These are phyloP conservation scores for Chloroclysta siterata DNA, from an alignment of 2,888 invertebrate genomes.

Conservation along the genomic window DNA sequence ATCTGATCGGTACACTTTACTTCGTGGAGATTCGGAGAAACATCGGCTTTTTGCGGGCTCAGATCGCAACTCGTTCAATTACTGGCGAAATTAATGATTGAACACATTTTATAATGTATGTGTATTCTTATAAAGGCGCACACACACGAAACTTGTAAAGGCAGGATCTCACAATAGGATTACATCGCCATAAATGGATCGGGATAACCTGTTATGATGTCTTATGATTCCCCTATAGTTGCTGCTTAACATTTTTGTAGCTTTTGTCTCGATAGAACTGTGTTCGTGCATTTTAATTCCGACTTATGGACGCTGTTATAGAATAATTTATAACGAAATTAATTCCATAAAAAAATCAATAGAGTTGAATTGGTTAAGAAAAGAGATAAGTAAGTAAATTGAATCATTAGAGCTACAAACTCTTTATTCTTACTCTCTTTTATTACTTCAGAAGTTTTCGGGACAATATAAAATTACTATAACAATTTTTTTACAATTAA, in stretches of 20 bases:
- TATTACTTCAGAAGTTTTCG: too few relatives aligned
- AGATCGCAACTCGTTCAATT: constrained; percentile 78
- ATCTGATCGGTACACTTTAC: constrained; percentile 70
- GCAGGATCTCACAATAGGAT: constrained; percentile 74
- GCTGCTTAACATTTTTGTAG: constrained; percentile 72
- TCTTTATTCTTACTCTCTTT: background rate
- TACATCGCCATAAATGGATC: constrained; percentile 77
- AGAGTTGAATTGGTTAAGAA: constrained; percentile 18
- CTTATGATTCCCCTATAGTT: constrained; percentile 72
- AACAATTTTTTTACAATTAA: too few relatives aligned
- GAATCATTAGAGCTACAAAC: constrained; percentile 36
- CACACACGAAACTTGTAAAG: constrained; percentile 44
- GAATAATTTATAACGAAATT: constrained; percentile 35
- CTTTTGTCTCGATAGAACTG: constrained; percentile 76
- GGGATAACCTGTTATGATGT: constrained; percentile 79
- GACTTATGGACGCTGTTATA: constrained; percentile 56
- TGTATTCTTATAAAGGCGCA: constrained; percentile 51
- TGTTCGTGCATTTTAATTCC: constrained; percentile 80
- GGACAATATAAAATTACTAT: too few relatives aligned
- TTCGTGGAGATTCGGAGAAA: constrained; percentile 69
- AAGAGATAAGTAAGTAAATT: constrained; percentile 41
- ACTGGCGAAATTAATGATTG: constrained; percentile 82
- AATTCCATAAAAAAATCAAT: constrained; percentile 22
- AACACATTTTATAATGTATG: constrained; percentile 71
- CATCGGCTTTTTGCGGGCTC: constrained; percentile 68